These are phyloP conservation scores for Ametastegia equiseti DNA, from an alignment of 2,888 invertebrate species.

Conservation along the genomic window DNA sequence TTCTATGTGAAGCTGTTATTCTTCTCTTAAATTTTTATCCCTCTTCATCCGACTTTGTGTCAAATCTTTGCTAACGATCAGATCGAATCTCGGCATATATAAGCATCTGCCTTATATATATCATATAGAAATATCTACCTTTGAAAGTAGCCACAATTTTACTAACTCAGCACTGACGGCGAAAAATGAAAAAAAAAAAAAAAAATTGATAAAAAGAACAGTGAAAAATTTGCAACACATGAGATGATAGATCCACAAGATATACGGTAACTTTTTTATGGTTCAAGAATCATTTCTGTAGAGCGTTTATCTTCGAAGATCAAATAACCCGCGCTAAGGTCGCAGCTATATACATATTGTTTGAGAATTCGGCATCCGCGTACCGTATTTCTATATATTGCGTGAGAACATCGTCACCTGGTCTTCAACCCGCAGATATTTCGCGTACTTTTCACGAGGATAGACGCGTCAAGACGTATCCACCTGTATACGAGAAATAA, in stretches of 20 bases:
- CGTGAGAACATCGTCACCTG: constrained; percentile 19
- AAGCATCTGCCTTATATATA: background rate
- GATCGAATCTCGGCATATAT: background rate
- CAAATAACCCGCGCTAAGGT: background rate
- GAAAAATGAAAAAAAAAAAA: too few relatives aligned
- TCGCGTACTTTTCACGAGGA: background rate
- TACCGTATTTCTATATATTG: background rate
- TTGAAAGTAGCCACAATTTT: too few relatives aligned
- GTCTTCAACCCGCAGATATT: background rate
- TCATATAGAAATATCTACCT: background rate
- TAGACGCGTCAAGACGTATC: background rate
- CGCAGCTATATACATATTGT: background rate
- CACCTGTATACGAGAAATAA: background rate
- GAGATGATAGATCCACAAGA: too few relatives aligned
- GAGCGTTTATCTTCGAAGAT: constrained; percentile 26
- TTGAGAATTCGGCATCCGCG: background rate
- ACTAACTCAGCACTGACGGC: too few relatives aligned
- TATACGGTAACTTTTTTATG: too few relatives aligned
- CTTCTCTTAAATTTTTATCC: background rate
- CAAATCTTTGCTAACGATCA: background rate
- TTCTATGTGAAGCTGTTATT: background rate
- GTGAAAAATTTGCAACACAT: too few relatives aligned
- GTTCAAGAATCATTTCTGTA: background rate
- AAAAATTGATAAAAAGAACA: too few relatives aligned
- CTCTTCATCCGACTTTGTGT: background rate